A percentile compares a stretch with the other conserved stretches of the same genome.
Conservation (phyloP, 2,888 invertebrate species). For the Tenthredo notha region DNA sequence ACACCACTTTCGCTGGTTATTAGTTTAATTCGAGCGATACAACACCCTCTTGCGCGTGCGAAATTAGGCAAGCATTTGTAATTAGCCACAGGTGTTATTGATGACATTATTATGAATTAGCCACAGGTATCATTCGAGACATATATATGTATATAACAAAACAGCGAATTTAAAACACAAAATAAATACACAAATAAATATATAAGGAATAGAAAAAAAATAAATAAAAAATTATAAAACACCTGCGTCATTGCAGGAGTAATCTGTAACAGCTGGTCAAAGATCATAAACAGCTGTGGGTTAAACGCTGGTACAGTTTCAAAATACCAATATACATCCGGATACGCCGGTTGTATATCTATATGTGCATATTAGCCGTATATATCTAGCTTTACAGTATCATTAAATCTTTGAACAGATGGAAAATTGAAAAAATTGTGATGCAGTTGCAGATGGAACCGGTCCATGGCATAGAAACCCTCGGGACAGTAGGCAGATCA, state of each 20-base stretch:
- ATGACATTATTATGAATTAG: too few relatives aligned
- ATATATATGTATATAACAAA: background rate
- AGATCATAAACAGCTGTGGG: background rate
- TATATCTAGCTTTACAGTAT: conserved; percentile 1
- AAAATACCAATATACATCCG: background rate
- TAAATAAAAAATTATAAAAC: background rate
- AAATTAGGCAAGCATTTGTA: conserved; percentile 47
- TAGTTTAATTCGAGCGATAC: conserved; percentile 73
- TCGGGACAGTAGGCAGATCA: conserved; percentile 27
- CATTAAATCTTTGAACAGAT: conserved; percentile 7
- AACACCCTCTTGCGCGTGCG: conserved; percentile 30
- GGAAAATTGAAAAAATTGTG: conserved; percentile 11
- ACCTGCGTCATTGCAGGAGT: background rate
- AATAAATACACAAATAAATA: background rate
- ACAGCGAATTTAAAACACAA: background rate
- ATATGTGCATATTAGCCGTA: background rate
- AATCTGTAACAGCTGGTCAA: conserved; percentile 7
- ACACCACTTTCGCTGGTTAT: conserved; percentile 75
- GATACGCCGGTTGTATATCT: background rate
- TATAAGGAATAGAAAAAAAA: background rate
- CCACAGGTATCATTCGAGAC: conserved; percentile 53
- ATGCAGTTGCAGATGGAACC: conserved; percentile 19
- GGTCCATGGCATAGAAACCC: conserved; percentile 28
- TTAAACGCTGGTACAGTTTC: conserved; percentile 10
- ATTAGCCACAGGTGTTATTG: conserved; percentile 55